Percentiles rank a stretch among this genome's conserved stretches.
phyloP scores from a whole-genome alignment of 2,797 vertebrate species.

The Antrozous pallidus region DNA sequence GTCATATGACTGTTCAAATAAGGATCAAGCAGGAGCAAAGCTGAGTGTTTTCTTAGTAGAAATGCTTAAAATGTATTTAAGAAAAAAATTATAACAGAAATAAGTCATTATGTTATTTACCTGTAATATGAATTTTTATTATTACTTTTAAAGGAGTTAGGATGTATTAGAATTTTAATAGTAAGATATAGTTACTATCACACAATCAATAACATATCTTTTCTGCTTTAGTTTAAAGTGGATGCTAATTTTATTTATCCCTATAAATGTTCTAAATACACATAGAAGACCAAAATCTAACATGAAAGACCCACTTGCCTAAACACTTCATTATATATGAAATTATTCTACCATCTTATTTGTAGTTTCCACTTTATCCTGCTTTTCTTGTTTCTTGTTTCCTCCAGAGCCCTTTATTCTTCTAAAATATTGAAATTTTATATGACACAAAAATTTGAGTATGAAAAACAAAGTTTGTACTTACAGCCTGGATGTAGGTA shows the following conservation, averaged over 20 bases:
- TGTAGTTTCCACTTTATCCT: too few species aligned
- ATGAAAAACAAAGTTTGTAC: background rate
- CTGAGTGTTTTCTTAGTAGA: slow-evolving; percentile 4
- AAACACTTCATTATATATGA: background rate
- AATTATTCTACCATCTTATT: too few species aligned
- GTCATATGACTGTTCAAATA: slow-evolving; percentile 38
- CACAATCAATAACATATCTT: background rate
- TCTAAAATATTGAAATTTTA: slow-evolving; percentile 18
- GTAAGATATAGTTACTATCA: background rate
- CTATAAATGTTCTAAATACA: background rate
- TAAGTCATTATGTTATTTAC: background rate
- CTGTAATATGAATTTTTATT: background rate
- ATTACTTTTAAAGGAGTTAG: background rate
- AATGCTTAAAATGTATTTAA: slow-evolving; percentile 27
- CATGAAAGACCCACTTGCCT: background rate
- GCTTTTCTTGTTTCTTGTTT: too few species aligned
- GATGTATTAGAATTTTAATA: background rate
- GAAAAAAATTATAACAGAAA: background rate
- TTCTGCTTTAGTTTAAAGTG: background rate
- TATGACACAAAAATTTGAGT: background rate
- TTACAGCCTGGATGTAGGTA: background rate
- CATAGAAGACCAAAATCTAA: background rate
- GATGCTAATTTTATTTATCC: background rate
- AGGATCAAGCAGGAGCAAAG: background rate
- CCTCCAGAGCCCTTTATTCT: background rate